Base-by-base conservation (phyloP, 2,888 invertebrate genomes). In the Lasioglossum lativentre region DNA sequence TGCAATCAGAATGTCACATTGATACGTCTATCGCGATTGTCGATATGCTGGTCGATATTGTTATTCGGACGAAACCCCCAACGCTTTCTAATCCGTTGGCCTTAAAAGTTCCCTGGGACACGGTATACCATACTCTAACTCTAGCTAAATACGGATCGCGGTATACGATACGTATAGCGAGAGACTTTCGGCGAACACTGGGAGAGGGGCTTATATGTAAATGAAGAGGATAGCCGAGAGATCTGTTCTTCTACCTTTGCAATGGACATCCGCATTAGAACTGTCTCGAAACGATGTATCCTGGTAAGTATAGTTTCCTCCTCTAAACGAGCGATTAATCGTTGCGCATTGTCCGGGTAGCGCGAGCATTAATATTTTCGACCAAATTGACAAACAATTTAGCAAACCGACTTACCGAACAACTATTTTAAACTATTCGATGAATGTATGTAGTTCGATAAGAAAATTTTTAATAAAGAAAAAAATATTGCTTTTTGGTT, bases 1-100 rank as follows among this genome's bases (percentile, higher is more conserved):
- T 94, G 88, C 80, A 72, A 85, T 72, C 74, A 75, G 40, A 85
- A 80, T 75, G 3, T n/a, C 56, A 0, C 56, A 12, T 56, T 45
- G 16, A 16, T 16, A 45, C 45, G 45, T 45, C 19, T 12, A 45
- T 45, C 45, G 0, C 19, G 45, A 30, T 63, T 30, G n/a, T 14
- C 63, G n/a, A n/a, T n/a, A n/a, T n/a, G 30, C 27, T 27, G 30
- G 27, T 2, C 2, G 2, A 2, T 30, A 14, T 30, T 30, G 30
- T 30, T 63, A 30, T 14, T 14, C 14, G 30, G 63, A 63, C 5
- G 30, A 30, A 63, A 63, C 16, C 30, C 4, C 30, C 16, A 16
- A 5, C 14, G 4, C 27, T 63, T 19, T 63, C 63, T 63, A 63
- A 63, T 63, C 63, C 30, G 27, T 16, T 16, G 63, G 27, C 30